A percentile compares a stretch with the other conserved stretches of the same genome.
phyloP scores from a whole-genome alignment of 2,888 invertebrate species.

The Hypercompe scribonia region DNA sequence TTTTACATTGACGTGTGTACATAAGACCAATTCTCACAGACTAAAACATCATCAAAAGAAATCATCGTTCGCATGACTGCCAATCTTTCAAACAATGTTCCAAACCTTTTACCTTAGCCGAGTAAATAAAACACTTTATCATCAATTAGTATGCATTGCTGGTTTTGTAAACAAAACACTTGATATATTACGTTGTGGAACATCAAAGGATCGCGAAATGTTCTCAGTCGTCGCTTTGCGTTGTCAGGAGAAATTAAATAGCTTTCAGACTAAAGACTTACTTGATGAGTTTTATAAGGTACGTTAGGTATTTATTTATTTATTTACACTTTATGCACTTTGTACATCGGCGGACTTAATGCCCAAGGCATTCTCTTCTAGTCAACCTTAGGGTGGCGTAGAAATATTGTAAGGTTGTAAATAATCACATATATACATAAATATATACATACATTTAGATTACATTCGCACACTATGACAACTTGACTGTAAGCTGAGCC shows the following conservation, averaged over 20 bases:
- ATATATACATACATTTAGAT: no score
- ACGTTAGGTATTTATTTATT: no score
- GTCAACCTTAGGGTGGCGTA: no score
- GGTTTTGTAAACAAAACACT: conserved; percentile 51
- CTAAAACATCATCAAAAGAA: conserved; percentile 26
- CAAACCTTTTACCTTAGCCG: conserved; percentile 49
- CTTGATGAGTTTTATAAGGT: background rate
- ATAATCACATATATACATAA: no score
- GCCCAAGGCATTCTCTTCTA: no score
- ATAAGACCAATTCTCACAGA: conserved; percentile 12
- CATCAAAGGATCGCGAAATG: conserved; percentile 60
- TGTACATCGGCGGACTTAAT: no score
- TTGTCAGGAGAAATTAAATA: conserved; percentile 21
- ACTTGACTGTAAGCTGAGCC: no score
- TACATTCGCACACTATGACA: no score
- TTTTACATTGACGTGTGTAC: conserved; percentile 8
- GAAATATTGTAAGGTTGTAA: no score
- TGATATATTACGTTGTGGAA: conserved; percentile 48
- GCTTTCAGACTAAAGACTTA: conserved; percentile 13
- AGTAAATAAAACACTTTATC: conserved; percentile 52
- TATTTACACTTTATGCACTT: no score
- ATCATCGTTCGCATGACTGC: conserved; percentile 21
- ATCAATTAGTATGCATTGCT: conserved; percentile 56
- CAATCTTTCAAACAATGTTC: conserved; percentile 42
- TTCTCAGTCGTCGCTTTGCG: conserved; percentile 55